Base-by-base conservation (phyloP, 2,888 invertebrate genomes). In the Diplazon laetatorius region DNA sequence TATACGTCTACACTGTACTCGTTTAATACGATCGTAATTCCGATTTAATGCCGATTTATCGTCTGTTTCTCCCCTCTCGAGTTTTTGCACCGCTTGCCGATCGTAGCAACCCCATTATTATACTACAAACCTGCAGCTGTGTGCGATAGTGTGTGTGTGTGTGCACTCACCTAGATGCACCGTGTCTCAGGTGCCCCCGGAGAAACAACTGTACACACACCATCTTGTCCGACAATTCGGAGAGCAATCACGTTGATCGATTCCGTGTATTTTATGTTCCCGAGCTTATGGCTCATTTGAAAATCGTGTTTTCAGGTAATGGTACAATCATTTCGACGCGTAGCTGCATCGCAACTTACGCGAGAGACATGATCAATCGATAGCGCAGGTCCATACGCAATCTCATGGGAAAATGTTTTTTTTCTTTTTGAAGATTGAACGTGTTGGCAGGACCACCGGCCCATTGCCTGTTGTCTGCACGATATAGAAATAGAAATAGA, bases 31-130 rank as follows among this genome's bases (percentile, higher is more conserved):
- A 88, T 87, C 86, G 88, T 89, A 89, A 89, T 89, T 88, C 88
- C 86, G 86, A 88, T 88, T 89, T 89, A 89, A 86, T 87, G 82
- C 85, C 88, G 86, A 88, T 89, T 89, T 89, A 89, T 88, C 86
- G 86, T 80, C 76, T 77, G 80, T 78, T 72, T 44, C 48, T 46
- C 44, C 39, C 37, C 14, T 57, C 20, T 39, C 20, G 30, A 2
- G 16, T 63, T 22, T 16, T 73, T n/a, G n/a, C n/a, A n/a, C n/a
- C n/a, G 57, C 48, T 57, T 48, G 10, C 50, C 9, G 48, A 48
- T 30, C 50, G 14, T 25, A 48, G 55, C n/a, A n/a, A 42, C 8
- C 42, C n/a, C 12, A 42, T n/a, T 42, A n/a, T 42, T 42, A n/a
- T 4, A 42, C 12, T n/a, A 42, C 42, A 30, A 30, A 30, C 30